Conservation (phyloP, 2,113 vertebrate species). For the Neofelis nebulosa region DNA sequence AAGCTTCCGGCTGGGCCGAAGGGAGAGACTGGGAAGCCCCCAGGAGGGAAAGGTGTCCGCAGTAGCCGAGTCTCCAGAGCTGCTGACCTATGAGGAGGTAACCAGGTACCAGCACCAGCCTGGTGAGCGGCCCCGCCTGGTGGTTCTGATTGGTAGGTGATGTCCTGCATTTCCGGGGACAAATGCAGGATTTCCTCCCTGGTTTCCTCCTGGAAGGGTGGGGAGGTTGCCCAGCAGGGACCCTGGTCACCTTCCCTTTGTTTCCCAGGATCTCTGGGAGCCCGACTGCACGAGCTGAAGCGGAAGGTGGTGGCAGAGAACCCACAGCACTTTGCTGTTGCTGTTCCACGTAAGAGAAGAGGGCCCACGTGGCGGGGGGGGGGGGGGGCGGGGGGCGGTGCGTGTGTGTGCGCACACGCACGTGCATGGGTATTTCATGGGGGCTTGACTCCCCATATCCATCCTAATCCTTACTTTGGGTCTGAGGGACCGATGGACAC, state of each 20-base stretch:
- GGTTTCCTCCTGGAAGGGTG: background rate
- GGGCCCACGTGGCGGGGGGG: background rate
- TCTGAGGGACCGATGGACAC: background rate
- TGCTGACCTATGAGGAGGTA: slow-evolving; percentile 95
- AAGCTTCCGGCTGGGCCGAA: slow-evolving; percentile 92
- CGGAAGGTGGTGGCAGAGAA: slow-evolving; percentile 95
- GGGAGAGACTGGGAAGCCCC: slow-evolving; percentile 84
- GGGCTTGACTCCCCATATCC: background rate
- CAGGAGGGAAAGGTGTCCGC: slow-evolving; percentile 84
- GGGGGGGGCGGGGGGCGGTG: too few species aligned
- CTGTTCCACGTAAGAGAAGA: slow-evolving; percentile 97
- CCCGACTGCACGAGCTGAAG: slow-evolving; percentile 92
- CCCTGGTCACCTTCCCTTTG: background rate
- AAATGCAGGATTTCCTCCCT: too few species aligned
- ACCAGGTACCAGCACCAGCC: slow-evolving; percentile 89
- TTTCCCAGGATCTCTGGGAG: slow-evolving; percentile 92
- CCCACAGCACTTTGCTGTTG: slow-evolving; percentile 91
- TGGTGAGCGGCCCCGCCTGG: slow-evolving; percentile 90
- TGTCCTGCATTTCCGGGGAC: background rate
- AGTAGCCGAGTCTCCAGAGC: slow-evolving; percentile 78
- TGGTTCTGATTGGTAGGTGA: slow-evolving; percentile 93
- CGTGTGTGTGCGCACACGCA: rapidly evolving
- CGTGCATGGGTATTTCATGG: background rate
- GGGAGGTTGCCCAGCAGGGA: background rate
- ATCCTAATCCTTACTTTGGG: background rate